Base-by-base conservation (phyloP, 2,113 vertebrate genomes). In the Diglossa brunneiventris region DNA sequence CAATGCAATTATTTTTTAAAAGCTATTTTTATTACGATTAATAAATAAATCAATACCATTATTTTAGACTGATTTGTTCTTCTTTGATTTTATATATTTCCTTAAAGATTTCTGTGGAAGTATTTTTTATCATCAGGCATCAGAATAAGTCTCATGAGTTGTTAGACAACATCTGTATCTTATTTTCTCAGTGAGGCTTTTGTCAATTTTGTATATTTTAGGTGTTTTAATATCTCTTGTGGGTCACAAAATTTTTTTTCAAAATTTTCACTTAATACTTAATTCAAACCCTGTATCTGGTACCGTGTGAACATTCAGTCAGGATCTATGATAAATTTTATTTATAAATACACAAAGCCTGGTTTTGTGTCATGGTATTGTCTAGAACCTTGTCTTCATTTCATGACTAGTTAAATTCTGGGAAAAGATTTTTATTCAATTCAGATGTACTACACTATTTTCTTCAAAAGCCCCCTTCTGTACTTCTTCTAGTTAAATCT, bases 81-180 rank as follows among this genome's bases (percentile, higher is more conserved):
- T 33, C 49, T 94, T 72, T 97, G 76, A 94, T 97, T 97, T 92
- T 95, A 95, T 94, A 27, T 75, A 68, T 80, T 92, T 76, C 50
- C 90, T 96, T 90, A 74, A 91, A 84, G 83, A 89, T 76, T 97
- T 96, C 84, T 84, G 44, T 91, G 72, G 47, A 92, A 92, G 56
- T 89, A 58, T 95, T 97, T 97, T 91, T 88, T 61, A 61, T 77
- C 72, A 89, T 89, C 72, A 81, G 91, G 82, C 39, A 66, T 73
- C 62, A 89, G 83, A 96, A 73, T 28, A 78, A 89, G 49, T 63
- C 49, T 74, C 35, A 59, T 72, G 82, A 90, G 90, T 89, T 96
- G 66, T 76, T 89, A 93, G 81, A 89, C 90, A 94, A 82, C 55
- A 35, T 52, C 59, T 83, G 13, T 67, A 52, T 44, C 22, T 68